Base-by-base conservation (phyloP, 1,140 invertebrate genomes). In the Dendrolimus punctatus region DNA sequence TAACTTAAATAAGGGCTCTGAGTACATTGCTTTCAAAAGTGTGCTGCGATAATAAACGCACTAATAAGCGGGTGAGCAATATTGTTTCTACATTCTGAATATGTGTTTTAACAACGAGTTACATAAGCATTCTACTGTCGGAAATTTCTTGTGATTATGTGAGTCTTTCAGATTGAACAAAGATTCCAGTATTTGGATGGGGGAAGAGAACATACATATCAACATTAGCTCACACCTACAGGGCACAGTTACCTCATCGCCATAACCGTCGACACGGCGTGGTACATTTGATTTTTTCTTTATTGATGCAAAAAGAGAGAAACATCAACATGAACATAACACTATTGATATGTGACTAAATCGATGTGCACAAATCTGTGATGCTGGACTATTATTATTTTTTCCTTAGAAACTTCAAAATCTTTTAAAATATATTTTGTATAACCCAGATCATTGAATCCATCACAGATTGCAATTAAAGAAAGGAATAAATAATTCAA, bases 261-360 rank as follows among this genome's bases (percentile, higher is more conserved):
- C 85, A 96, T 94, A 83, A 96, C 94, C 78, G 94, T 94, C 60
- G 94, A 95, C 75, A 96, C 95, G 76, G 95, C 94, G 89, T 95
- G 93, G 91, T 95, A 96, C 93, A 96, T 96, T 92, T 93, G 92
- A 90, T 93, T 91, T 89, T 92, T 92, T 91, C 91, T 92, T 79
- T 84, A 81, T 68, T 47, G 80, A 76, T 88, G 87, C 87, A 87
- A 87, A 80, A 87, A 87, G 79, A 88, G 70, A 88, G 86, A 85
- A 88, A 87, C 87, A 90, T 85, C 85, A 88, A 89, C 71, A 87
- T 88, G 87, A 89, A 89, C 88, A 89, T 87, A 80, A 81, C 70
- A 81, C 63, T 68, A 64, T 58, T 54, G 53, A 66, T 59, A 62
- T 58, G 61, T 64, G 63, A 72, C 57, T 42, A 68, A 64, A 64